Evolutionary conservation across 2,113 vertebrate genomes (phyloP).

Genomic region (Andinoacara biseriatus): DNA sequence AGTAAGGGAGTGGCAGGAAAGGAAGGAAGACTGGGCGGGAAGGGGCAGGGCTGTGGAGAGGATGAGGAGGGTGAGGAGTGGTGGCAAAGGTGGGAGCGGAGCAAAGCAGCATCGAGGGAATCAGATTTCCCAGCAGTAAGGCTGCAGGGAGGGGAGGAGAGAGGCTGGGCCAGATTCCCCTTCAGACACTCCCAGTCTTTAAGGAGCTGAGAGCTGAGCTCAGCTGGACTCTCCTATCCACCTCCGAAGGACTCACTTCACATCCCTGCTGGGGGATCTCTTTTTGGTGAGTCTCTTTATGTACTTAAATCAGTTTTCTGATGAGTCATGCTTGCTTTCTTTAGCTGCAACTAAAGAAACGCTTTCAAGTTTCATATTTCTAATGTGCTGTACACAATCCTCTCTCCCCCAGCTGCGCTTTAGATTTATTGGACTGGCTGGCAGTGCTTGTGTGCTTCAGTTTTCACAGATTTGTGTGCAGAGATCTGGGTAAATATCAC

Average conservation of each 20-base stretch:
- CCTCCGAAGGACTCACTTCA: slow-evolving; percentile 17
- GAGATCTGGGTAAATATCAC: background rate
- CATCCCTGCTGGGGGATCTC: background rate
- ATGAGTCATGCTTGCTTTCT: background rate
- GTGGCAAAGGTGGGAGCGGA: slow-evolving; percentile 18
- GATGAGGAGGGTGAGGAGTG: slow-evolving; percentile 12
- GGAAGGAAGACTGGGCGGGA: slow-evolving; percentile 43
- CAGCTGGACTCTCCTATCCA: slow-evolving; percentile 10
- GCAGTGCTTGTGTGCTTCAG: background rate
- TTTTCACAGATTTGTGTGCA: slow-evolving; percentile 27
- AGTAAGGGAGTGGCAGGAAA: slow-evolving; percentile 43
- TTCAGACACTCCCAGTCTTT: slow-evolving; percentile 44
- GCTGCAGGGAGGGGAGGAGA: slow-evolving; percentile 20
- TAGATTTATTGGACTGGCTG: background rate
- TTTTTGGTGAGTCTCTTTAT: slow-evolving; percentile 58
- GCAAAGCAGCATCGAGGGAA: slow-evolving; percentile 48
- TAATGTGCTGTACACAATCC: slow-evolving; percentile 39
- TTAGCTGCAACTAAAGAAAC: slow-evolving; percentile 27
- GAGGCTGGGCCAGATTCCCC: slow-evolving; percentile 42
- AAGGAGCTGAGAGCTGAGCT: slow-evolving; percentile 34
- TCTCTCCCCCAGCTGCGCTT: background rate
- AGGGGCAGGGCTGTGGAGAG: slow-evolving; percentile 29
- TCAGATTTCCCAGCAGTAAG: slow-evolving; percentile 57
- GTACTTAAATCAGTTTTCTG: background rate
- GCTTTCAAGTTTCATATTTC: slow-evolving; percentile 38